Conservation (phyloP, 2,888 invertebrate species). For the Andrena haemorrhoa region DNA sequence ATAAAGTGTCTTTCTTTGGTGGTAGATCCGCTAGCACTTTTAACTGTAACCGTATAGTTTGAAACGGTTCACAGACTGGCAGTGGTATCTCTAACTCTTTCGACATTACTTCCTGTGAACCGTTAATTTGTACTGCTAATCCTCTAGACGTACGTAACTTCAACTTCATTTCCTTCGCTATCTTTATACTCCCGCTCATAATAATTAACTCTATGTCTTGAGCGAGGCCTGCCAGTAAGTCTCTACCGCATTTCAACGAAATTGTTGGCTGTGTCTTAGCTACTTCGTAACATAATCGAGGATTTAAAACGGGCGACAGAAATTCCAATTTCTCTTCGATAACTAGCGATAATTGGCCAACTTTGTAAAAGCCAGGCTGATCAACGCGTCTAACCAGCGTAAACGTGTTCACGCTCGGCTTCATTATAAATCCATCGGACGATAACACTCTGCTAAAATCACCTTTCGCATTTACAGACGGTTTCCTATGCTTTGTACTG, state of each 20-base stretch:
- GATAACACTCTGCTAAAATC: conserved; percentile 89
- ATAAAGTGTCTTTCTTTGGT: conserved; percentile 89
- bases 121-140: conserved; percentile 86
- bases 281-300: conserved; percentile 87
- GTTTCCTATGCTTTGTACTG: conserved; percentile 90
- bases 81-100: conserved; percentile 79
- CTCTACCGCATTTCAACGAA: conserved; percentile 87
- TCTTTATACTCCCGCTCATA: conserved; percentile 91
- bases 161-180: conserved; percentile 88
- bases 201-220: conserved; percentile 92
- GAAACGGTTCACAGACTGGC: conserved; percentile 87
- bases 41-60: conserved; percentile 88
- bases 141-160: conserved; percentile 90
- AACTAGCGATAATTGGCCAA: conserved; percentile 90
- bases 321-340: conserved; percentile 90
- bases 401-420: conserved; percentile 89
- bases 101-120: conserved; percentile 80
- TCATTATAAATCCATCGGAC: conserved; percentile 85
- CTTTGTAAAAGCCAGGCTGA: conserved; percentile 89
- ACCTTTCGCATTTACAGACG: conserved; percentile 88
- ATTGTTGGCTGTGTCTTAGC: conserved; percentile 86
- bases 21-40: conserved; percentile 91
- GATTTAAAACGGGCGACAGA: conserved; percentile 88
- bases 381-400: conserved; percentile 87
- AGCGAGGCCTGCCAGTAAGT: conserved; percentile 92